These are phyloP conservation scores for Cyaniris semiargus DNA, from an alignment of 2,888 invertebrate genomes.

Conservation along the genomic window DNA sequence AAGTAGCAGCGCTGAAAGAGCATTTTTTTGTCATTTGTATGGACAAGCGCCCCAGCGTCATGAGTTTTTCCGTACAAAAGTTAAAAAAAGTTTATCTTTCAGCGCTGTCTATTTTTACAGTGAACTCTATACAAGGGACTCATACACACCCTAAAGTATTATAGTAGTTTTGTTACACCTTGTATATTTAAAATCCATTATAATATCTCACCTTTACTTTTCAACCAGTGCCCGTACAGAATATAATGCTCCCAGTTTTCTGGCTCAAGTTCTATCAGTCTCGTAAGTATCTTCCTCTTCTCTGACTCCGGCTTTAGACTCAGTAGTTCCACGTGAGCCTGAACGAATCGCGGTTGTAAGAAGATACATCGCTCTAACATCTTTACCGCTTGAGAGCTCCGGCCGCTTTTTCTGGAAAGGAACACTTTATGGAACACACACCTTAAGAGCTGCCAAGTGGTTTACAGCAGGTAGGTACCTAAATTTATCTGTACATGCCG, in stretches of 20 bases:
- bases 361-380: slow-evolving; percentile 85
- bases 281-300: slow-evolving; percentile 79
- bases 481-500: not conserved
- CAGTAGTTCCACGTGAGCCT: slow-evolving; percentile 85
- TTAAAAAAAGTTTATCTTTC: no score
- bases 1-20: no score
- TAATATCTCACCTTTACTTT: slow-evolving; percentile 80
- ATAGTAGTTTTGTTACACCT: no score
- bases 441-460: not conserved
- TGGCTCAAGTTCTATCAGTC: slow-evolving; percentile 83
- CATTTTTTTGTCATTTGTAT: no score
- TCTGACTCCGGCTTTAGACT: slow-evolving; percentile 79
- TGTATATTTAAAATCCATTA: no score
- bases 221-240: slow-evolving; percentile 87
- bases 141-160: no score
- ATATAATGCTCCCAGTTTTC: slow-evolving; percentile 85
- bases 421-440: not conserved
- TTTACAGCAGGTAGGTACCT: no score
- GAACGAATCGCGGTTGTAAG: slow-evolving; percentile 84
- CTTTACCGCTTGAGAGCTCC: slow-evolving; percentile 81
- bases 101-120: no score
- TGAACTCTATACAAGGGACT: no score
- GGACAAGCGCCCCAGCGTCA: no score
- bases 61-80: no score
- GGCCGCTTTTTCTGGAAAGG: slow-evolving; percentile 82